These are phyloP conservation scores for Phylloscopus trochilus DNA, from an alignment of 2,113 vertebrate genomes.

Conservation along the genomic window DNA sequence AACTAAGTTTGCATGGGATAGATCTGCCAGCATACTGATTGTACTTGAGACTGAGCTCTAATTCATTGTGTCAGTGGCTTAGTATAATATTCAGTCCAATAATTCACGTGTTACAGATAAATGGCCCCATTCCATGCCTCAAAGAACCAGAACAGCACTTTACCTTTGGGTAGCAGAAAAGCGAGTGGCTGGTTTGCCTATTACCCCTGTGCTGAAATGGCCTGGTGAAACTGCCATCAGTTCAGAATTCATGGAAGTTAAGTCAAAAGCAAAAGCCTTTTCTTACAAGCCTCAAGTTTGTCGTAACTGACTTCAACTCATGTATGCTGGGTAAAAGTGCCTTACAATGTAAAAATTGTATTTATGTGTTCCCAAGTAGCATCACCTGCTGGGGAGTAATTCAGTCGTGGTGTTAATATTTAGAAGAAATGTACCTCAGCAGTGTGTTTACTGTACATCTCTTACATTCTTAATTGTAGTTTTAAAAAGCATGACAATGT, in stretches of 20 bases:
- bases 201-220: slow-evolving; percentile 68
- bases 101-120: slow-evolving; percentile 39
- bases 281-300: slow-evolving; percentile 54
- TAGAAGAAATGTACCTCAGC: slow-evolving; percentile 78
- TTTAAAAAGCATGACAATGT: slow-evolving; percentile 81
- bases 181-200: slow-evolving; percentile 64
- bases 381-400: slow-evolving; percentile 75
- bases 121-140: slow-evolving; percentile 64
- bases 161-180: slow-evolving; percentile 65
- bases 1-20: slow-evolving; percentile 64
- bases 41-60: slow-evolving; percentile 61
- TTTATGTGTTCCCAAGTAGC: slow-evolving; percentile 80
- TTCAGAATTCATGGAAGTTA: slow-evolving; percentile 57
- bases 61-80: slow-evolving; percentile 52
- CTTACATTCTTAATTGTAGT: slow-evolving; percentile 76
- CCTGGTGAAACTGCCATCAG: slow-evolving; percentile 39
- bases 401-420: slow-evolving; percentile 77
- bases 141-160: slow-evolving; percentile 71
- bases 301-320: slow-evolving; percentile 66
- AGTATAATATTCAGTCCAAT: slow-evolving; percentile 45
- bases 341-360: slow-evolving; percentile 81
- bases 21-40: slow-evolving; percentile 66
- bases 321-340: slow-evolving; percentile 82
- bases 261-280: slow-evolving; percentile 53
- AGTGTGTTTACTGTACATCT: slow-evolving; percentile 81